Conservation (phyloP, 1,140 invertebrate species). For the Trachymyrmex septentrionalis region DNA sequence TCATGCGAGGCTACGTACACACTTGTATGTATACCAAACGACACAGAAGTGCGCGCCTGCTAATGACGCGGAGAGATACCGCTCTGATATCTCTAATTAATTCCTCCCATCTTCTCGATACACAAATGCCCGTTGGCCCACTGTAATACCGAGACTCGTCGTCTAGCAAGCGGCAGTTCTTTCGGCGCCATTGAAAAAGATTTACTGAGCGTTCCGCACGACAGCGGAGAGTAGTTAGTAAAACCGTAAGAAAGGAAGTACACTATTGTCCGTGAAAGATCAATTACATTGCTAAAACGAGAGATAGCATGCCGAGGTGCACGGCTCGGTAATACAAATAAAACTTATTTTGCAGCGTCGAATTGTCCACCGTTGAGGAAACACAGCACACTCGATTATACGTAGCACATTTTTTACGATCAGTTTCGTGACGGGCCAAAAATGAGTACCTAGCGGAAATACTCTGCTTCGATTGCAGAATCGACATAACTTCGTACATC, state of each 20-base stretch:
- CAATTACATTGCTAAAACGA: slow-evolving; percentile 48
- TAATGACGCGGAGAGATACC: slow-evolving; percentile 82
- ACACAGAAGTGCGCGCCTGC: slow-evolving; percentile 76
- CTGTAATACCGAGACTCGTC: slow-evolving; percentile 63
- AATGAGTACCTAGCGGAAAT: not conserved
- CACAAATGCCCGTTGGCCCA: slow-evolving; percentile 78
- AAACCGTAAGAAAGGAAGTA: slow-evolving; percentile 62
- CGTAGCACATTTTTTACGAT: not conserved
- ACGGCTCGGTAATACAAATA: slow-evolving; percentile 17
- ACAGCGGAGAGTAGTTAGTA: slow-evolving; percentile 50
- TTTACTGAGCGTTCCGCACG: slow-evolving; percentile 72
- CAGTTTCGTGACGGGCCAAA: not conserved
- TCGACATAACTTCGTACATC: not conserved
- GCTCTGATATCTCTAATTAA: slow-evolving; percentile 83
- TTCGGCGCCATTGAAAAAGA: slow-evolving; percentile 69
- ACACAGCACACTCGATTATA: not conserved
- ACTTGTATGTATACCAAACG: slow-evolving; percentile 59
- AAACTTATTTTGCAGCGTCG: slow-evolving; percentile 30
- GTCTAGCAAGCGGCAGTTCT: slow-evolving; percentile 62
- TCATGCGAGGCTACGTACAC: slow-evolving; percentile 73
- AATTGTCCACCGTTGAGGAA: not conserved
- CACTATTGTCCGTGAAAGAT: slow-evolving; percentile 59
- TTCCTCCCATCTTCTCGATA: slow-evolving; percentile 82
- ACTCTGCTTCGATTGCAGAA: not conserved
- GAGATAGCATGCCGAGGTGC: slow-evolving; percentile 37